These are phyloP conservation scores for Sebastes reedi DNA, from an alignment of 2,797 vertebrate genomes.

Conservation along the genomic window DNA sequence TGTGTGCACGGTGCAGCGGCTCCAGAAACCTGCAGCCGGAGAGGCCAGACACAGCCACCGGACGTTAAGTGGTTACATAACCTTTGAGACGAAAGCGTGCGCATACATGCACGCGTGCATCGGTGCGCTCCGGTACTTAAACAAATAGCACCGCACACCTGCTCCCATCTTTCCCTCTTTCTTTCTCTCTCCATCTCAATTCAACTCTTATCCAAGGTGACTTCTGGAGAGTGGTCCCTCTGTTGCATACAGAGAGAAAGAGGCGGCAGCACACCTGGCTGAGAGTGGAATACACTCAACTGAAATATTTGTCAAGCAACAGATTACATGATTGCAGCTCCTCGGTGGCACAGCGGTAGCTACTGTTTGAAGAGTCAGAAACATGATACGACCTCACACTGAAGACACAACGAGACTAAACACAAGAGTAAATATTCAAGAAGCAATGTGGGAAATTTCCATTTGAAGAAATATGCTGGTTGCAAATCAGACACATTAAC, in stretches of 20 bases:
- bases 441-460: not conserved
- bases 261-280: constrained; percentile 47
- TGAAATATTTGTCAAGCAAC: constrained; percentile 61
- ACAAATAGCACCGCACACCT: not conserved
- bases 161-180: not conserved
- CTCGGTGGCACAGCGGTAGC: constrained; percentile 31
- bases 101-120: too few species aligned
- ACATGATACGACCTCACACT: constrained; percentile 23
- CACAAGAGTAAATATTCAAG: constrained; percentile 17
- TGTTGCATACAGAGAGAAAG: constrained; percentile 47
- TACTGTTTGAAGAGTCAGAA: constrained; percentile 39
- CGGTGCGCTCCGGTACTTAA: not conserved
- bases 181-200: constrained; percentile 6
- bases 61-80: too few species aligned
- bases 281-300: constrained; percentile 33
- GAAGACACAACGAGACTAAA: constrained; percentile 14
- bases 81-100: too few species aligned
- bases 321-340: constrained; percentile 49
- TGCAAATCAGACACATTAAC: not conserved
- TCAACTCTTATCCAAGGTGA: constrained; percentile 64
- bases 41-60: too few species aligned
- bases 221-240: constrained; percentile 30
- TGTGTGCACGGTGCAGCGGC: too few species aligned
- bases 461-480: not conserved
- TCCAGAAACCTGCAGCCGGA: too few species aligned